These are phyloP conservation scores for Tribolium madens DNA, from an alignment of 1,140 invertebrate species.

Conservation along the genomic window DNA sequence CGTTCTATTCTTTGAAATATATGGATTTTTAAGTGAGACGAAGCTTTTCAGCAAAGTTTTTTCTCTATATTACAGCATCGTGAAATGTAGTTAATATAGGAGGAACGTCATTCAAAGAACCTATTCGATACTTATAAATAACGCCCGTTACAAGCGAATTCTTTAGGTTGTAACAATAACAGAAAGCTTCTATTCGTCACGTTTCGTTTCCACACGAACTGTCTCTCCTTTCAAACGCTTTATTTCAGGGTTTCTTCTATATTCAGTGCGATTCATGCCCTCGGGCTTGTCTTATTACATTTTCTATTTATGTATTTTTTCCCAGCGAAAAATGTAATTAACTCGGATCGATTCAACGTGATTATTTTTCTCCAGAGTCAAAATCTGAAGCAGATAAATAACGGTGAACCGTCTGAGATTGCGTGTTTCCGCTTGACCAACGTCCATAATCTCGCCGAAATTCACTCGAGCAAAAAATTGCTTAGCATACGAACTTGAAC, in stretches of 20 bases:
- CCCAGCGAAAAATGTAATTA: neutral
- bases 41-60: neutral
- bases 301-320: constrained; percentile 43
- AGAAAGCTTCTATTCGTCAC: constrained; percentile 45
- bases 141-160: constrained; percentile 25
- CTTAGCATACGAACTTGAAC: constrained; percentile 44
- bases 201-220: constrained; percentile 52
- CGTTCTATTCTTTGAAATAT: neutral
- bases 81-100: constrained; percentile 14
- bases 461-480: constrained; percentile 49
- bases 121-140: constrained; percentile 41
- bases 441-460: constrained; percentile 43
- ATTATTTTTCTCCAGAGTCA: neutral
- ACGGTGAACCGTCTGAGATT: constrained; percentile 47
- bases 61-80: constrained; percentile 9
- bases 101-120: constrained; percentile 12
- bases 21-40: constrained; percentile 33
- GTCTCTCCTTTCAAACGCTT: constrained; percentile 49
- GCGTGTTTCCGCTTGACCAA: constrained; percentile 47
- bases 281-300: constrained; percentile 44
- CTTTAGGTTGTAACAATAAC: constrained; percentile 37
- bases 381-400: constrained; percentile 46
- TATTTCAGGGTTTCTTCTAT: constrained; percentile 45
- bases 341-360: neutral
- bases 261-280: constrained; percentile 45